Conservation (phyloP, 2,797 vertebrate genomes). For the Gymnopithys bicolor region DNA sequence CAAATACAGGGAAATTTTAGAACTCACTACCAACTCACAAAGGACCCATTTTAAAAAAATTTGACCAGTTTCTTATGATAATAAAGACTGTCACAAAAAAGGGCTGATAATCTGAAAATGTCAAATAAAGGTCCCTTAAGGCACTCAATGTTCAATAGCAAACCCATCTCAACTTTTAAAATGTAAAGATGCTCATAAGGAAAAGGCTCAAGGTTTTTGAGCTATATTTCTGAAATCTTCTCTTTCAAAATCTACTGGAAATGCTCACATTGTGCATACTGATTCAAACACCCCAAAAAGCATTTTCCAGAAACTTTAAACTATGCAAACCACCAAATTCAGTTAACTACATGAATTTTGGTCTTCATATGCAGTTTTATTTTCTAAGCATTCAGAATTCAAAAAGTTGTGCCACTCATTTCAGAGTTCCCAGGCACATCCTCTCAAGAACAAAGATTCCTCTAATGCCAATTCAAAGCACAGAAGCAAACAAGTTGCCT, state of each 20-base stretch:
- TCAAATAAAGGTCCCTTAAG: background rate
- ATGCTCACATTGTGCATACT: background rate
- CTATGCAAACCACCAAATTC: background rate
- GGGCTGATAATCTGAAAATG: background rate
- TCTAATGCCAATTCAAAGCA: background rate
- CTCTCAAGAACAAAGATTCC: background rate
- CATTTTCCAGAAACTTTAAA: background rate
- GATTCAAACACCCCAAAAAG: background rate
- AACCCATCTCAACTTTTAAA: background rate
- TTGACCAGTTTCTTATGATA: background rate
- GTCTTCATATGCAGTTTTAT: background rate
- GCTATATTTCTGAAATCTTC: background rate
- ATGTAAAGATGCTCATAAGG: background rate
- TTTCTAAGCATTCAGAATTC: background rate
- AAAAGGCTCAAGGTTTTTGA: background rate
- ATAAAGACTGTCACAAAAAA: background rate
- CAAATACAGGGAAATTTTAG: background rate
- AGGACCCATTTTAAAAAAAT: rapidly evolving
- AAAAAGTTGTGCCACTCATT: background rate
- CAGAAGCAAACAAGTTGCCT: background rate
- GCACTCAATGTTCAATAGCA: background rate
- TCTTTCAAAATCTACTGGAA: background rate
- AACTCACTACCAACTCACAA: background rate
- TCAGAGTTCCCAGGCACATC: background rate
- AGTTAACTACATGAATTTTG: background rate